Conservation (phyloP, 1,140 invertebrate species). For the Neuroterus valhalla region DNA sequence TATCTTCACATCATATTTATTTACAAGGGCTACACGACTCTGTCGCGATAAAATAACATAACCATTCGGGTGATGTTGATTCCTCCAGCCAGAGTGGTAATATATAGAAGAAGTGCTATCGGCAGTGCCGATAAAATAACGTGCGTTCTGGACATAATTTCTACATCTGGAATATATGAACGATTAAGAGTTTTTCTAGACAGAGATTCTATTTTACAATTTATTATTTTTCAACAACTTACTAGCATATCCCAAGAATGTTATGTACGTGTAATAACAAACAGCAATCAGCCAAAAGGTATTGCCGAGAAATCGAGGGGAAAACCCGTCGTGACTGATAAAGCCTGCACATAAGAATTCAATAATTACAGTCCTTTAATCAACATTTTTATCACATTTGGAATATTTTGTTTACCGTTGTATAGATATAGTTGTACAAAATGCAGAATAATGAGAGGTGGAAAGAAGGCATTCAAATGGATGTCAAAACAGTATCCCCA, state of each 20-base stretch:
- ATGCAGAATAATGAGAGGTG: slow-evolving; percentile 94
- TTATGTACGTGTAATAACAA: slow-evolving; percentile 97
- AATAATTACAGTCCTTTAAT: slow-evolving; percentile 9
- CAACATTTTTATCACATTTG: neutral
- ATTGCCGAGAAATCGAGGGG: slow-evolving; percentile 92
- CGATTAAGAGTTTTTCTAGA: slow-evolving; percentile 21
- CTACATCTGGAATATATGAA: slow-evolving; percentile 83
- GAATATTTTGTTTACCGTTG: slow-evolving; percentile 83
- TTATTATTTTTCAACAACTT: slow-evolving; percentile 69
- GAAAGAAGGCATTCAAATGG: slow-evolving; percentile 98
- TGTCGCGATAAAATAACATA: slow-evolving; percentile 87
- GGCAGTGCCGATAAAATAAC: slow-evolving; percentile 92
- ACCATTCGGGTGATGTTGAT: slow-evolving; percentile 85
- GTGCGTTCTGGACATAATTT: slow-evolving; percentile 92
- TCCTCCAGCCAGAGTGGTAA: slow-evolving; percentile 83
- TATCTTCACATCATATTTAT: neutral
- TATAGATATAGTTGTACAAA: slow-evolving; percentile 94
- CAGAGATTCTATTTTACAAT: slow-evolving; percentile 9
- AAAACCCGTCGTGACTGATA: slow-evolving; percentile 83
- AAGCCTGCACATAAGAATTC: slow-evolving; percentile 77
- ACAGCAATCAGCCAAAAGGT: slow-evolving; percentile 94
- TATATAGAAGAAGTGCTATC: slow-evolving; percentile 85
- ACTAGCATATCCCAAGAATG: slow-evolving; percentile 98
- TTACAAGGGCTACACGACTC: slow-evolving; percentile 72
- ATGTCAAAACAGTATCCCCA: slow-evolving; percentile 99